Conservation (phyloP, 2,113 vertebrate species). For the Paralichthys olivaceus region DNA sequence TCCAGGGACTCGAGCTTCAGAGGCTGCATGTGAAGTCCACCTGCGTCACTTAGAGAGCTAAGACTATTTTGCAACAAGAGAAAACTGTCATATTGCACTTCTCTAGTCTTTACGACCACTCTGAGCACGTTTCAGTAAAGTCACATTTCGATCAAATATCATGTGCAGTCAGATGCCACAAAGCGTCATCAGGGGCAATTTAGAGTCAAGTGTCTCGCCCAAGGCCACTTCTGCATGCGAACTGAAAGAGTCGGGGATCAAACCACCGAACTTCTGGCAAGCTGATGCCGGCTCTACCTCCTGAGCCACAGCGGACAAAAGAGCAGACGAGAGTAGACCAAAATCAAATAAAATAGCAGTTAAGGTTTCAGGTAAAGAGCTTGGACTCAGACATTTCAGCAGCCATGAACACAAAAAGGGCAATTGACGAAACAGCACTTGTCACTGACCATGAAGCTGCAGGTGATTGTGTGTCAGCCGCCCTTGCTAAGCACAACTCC, state of each 20-base stretch:
- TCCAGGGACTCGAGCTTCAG: too few species aligned
- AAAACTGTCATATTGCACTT: too few species aligned
- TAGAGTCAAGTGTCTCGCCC: neutral
- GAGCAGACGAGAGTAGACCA: neutral
- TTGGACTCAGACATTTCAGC: neutral
- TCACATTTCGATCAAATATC: too few species aligned
- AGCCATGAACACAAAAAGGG: neutral
- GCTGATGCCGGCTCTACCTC: too few species aligned
- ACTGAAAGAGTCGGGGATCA: neutral
- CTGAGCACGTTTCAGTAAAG: too few species aligned
- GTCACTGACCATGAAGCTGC: constrained; percentile 4
- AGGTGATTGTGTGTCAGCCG: constrained; percentile 15
- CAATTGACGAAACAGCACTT: neutral
- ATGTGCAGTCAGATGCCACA: too few species aligned
- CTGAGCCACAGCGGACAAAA: neutral
- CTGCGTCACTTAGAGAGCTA: too few species aligned
- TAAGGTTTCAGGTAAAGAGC: neutral
- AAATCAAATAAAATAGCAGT: neutral
- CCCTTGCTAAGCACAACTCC: constrained; percentile 18
- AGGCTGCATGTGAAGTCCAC: too few species aligned
- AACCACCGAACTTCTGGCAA: neutral
- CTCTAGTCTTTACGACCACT: too few species aligned
- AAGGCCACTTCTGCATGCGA: neutral
- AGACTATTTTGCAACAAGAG: too few species aligned
- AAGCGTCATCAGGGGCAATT: too few species aligned